Base-by-base conservation (phyloP, 2,888 invertebrate species). In the Salpingus planirostris region DNA sequence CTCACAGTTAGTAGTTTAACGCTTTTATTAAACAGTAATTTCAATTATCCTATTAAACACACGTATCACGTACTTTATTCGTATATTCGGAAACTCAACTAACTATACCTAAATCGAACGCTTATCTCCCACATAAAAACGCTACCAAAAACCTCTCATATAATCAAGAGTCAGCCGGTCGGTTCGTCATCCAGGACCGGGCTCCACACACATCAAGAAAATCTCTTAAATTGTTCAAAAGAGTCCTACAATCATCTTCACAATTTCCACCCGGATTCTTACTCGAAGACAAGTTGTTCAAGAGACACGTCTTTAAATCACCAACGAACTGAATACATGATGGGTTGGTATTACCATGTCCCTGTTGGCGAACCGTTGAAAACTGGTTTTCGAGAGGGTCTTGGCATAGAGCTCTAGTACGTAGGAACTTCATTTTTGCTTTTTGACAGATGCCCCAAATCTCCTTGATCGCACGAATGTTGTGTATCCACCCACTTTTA, bases 271-370 rank as follows among this genome's bases (percentile, higher is more conserved):
- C 3, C 6, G 23, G 23, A 23, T 2, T 23, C 8, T 23, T 23
- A n/a, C n/a, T 23, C n/a, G 23, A 23, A 8, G 23, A 11, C 12
- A 23, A 23, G 12, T 23, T 23, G n/a, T 23, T 23, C 6, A 23
- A 12, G 5, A 23, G 11, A 5, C 7, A 6, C 12, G 23, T 23
- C 23, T 23, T 23, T n/a, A 23, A n/a, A 8, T 11, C 23, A 5
- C 23, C 23, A n/a, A n/a, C n/a, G 12, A 23, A 23, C 12, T 23
- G 23, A 8, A 23, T 6, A n/a, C 7, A n/a, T 8, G 3, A 23
- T 11, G 23, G 23, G 12, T 23, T 23, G 11, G 23, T 8, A n/a
- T 23, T 23, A 12, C 23, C 23, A 23, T 23, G 23, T 3, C 23
- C 23, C 6, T 8, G 7, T n/a, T 23, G 23, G 11, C 23, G 5